Evolutionary conservation across 2,888 invertebrate species (phyloP), one percentile per base, ranked within the genome.

Genomic region (Megastigmus dorsalis): DNA sequence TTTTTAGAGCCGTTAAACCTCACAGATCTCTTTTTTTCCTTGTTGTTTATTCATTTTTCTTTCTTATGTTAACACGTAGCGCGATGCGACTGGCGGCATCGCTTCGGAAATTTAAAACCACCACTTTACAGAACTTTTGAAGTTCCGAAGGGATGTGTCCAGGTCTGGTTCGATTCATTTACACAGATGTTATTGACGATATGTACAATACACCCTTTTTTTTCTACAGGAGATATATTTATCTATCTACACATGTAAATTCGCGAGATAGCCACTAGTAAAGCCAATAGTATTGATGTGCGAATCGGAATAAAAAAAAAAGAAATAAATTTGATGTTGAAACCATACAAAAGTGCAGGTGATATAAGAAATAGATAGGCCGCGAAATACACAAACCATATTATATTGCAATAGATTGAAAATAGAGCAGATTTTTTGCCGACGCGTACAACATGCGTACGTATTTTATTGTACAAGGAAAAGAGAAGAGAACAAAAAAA

Each of bases 1-100:
- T 72, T 30, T 52, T 26, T 15, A 26, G 13, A 63, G 15, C 48
- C 48, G 62, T 71, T 75, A 9, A 66, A 50, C 18, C 15, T 71
- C 48, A 36, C 41, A 65, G n/a, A 67, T 50, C 41, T 43, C 65
- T 70, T 52, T 74, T 70, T 71, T 66, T 66, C 52, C 67, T 67
- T 75, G 71, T 75, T 75, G 63, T 63, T 75, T 65, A 69, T 69
- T 67, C 43, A 62, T 71, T 62, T 55, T 48, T 68, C 15, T 30
- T 59, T 74, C 62, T 50, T 57, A 65, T 59, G 43, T 41, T 68
- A n/a, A 20, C 62, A 50, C 43, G 54, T 36, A 20, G 18, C 41
- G 18, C 41, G 28, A 10, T 28, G 59, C 50, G 50, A 50, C 50
- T 15, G 28, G 50, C n/a, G 50, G 10, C 52, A 43, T 33, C 2